Percentiles rank a stretch among this genome's conserved stretches.
These are phyloP conservation scores for Holcopasites calliopsidis DNA, from an alignment of 1,140 invertebrate genomes.

Conservation along the genomic window DNA sequence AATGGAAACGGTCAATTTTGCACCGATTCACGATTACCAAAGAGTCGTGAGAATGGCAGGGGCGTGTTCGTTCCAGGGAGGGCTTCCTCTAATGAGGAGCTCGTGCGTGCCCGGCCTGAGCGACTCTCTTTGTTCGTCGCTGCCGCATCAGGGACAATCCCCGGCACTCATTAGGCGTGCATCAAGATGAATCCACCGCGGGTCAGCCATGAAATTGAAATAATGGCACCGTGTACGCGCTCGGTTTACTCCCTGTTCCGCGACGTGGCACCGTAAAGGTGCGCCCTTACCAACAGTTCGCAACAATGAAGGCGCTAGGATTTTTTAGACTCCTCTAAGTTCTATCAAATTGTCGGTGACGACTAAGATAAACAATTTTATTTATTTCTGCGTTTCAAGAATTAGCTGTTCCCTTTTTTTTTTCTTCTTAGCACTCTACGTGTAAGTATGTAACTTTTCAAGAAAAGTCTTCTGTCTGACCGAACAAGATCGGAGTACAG, in stretches of 20 bases:
- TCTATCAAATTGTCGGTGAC: too few relatives aligned
- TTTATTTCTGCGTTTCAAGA: too few relatives aligned
- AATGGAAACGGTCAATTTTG: conserved; percentile 48
- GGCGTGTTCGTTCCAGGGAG: conserved; percentile 32
- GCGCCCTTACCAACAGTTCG: too few relatives aligned
- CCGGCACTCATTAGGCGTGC: conserved; percentile 58
- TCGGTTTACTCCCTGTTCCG: conserved; percentile 11
- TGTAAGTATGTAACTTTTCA: too few relatives aligned
- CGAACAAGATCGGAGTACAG: conserved; percentile 13
- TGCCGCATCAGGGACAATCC: conserved; percentile 48
- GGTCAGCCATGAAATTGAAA: conserved; percentile 65
- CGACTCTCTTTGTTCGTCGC: conserved; percentile 43
- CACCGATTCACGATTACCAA: conserved; percentile 47
- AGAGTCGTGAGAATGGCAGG: conserved; percentile 41
- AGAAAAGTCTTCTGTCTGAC: conserved; percentile 22
- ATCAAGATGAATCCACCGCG: conserved; percentile 51
- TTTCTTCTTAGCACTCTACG: too few relatives aligned
- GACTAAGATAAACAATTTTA: too few relatives aligned
- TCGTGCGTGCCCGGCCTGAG: conserved; percentile 44
- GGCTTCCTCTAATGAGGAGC: conserved; percentile 47
- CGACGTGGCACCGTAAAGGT: conserved; percentile 39
- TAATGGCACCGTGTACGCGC: conserved; percentile 50
- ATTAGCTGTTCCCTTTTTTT: too few relatives aligned
- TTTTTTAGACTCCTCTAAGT: too few relatives aligned
- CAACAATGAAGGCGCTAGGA: too few relatives aligned